Evolutionary conservation across 2,888 invertebrate genomes (phyloP), one percentile per base, ranked within the genome.

Genomic region (Polyommatus iphigenia): DNA sequence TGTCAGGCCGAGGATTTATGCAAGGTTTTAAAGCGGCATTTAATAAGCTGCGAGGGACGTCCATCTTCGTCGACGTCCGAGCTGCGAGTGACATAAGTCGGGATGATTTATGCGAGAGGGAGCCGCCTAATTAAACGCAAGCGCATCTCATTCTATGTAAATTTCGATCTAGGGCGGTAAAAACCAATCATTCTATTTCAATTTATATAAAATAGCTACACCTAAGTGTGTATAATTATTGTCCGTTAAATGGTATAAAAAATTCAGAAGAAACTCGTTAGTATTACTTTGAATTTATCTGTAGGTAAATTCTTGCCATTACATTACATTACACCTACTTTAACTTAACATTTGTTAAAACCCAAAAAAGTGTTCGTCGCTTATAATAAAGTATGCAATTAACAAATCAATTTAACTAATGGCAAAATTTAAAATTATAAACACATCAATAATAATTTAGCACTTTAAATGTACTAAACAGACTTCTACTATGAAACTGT

Each of bases 101-200:
- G 84, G 85, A 90, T 90, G 90, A 91, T 90, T 88, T 89, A 90
- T 88, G 85, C 85, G 81, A 83, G 83, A 87, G 83, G 84, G 83
- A 85, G 85, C 86, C 85, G 86, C 88, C 89, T 91, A 91, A 91
- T 91, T 91, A 91, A 87, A 85, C 86, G 84, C 87, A 83, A 80
- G 87, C 87, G 88, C 88, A 88, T 87, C 87, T 88, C 86, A 91
- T 90, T 91, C 88, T 90, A 90, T 90, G 91, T 90, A 88, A 90
- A 91, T 90, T 86, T 54, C 18, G 73, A 67, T 67, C 67, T 67
- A 32, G 29, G 67, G 67, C 67, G 67, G 29, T 29, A 67, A 67
- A 29, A 29, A 32, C 15, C 67, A 32, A 67, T 67, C 6, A 29
- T 54, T 54, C 54, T 54, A 54, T 54, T 3, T 15, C 0, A 50